Conservation (phyloP, 1,140 invertebrate species). For the Eumaeus atala region DNA sequence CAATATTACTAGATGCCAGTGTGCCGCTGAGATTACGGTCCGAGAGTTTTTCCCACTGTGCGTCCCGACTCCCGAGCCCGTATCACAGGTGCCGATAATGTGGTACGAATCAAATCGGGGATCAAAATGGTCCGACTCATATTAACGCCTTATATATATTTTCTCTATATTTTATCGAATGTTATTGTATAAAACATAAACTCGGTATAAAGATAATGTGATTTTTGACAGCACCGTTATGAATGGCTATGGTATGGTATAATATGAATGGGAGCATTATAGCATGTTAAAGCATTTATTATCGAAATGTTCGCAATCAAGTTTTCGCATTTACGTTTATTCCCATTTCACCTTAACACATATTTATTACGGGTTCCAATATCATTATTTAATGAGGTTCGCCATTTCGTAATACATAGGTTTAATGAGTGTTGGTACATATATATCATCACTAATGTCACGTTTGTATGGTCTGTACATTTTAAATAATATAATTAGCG, state of each 20-base stretch:
- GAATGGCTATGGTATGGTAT: conserved; percentile 2
- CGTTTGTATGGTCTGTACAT: no score
- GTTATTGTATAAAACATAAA: conserved; percentile 5
- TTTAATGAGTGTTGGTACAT: no score
- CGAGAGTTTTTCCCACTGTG: conserved; percentile 47
- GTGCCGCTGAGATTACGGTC: conserved; percentile 49
- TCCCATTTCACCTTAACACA: no score
- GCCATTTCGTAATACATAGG: no score
- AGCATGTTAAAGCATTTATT: neutral
- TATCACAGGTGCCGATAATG: conserved; percentile 61
- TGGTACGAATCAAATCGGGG: conserved; percentile 32
- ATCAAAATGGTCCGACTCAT: conserved; percentile 22
- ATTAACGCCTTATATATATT: conserved; percentile 18
- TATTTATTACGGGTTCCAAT: no score
- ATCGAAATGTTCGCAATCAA: neutral
- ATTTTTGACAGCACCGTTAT: conserved; percentile 3
- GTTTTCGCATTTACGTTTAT: neutral
- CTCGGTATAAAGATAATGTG: neutral
- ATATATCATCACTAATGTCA: no score
- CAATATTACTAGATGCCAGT: conserved; percentile 57
- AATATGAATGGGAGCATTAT: conserved; percentile 3
- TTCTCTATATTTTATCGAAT: conserved; percentile 1
- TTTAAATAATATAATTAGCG: no score
- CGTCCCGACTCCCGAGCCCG: conserved; percentile 26
- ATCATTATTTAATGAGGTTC: no score